Evolutionary conservation across 2,888 invertebrate genomes (phyloP), one percentile per base, ranked within the genome.

Genomic region (Coelogynopora nodosa): DNA sequence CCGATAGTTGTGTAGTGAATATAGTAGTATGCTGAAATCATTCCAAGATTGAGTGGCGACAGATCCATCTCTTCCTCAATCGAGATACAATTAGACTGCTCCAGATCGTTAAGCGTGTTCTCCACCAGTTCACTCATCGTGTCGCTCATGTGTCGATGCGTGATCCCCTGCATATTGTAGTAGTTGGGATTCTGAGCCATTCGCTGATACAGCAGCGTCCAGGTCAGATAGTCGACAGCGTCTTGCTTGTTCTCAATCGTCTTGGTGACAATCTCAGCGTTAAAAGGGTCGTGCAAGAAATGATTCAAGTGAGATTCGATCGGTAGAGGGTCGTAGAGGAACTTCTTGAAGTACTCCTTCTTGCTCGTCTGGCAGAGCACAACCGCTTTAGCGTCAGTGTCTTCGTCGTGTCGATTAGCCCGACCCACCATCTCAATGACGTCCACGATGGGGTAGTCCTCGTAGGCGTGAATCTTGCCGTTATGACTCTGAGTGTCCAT

Each of bases 221-320:
- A 99, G 0, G 99, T 99, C 27, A 99, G 93, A 90, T 99, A 99
- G 93, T 99, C 99, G 0, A 99, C 98, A 0, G 98, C 98, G 91
- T 99, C 99, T 92, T 99, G 99, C 91, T 99, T 99, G 93, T 99
- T 99, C 93, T 99, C 99, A 89, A 99, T 97, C 0, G 98, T 99
- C 92, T 98, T 98, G 0, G 99, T 99, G 0, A 99, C 98, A 86
- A 99, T 97, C 93, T 99, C 99, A 0, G 99, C 99, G 93, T 99
- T 99, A 92, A 99, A 97, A 92, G 99, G 99, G 93, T 99, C 99
- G 92, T 99, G 98, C 0, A 99, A 94, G 88, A 97, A 94, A 90
- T 98, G 98, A 93, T 99, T 98, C 89, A 99, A 93, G 92, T 99
- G 98, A 88, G 97, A 98, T 94, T 98, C 98, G 0, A 98, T 95